Base-by-base conservation (phyloP, 2,888 invertebrate species). In the Tenthredo mesomela region DNA sequence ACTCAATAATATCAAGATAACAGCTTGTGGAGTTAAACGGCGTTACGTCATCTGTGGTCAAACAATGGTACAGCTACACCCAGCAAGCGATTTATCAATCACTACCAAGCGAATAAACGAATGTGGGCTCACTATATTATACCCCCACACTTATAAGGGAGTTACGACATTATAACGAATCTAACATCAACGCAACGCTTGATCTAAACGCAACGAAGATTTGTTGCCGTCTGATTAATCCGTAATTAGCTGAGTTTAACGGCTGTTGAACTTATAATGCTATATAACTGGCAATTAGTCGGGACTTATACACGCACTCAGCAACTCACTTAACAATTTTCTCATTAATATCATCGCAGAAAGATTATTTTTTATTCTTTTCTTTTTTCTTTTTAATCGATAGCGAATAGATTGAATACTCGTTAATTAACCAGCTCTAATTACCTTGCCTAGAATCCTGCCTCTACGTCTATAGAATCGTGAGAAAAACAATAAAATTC, bases 121-220 rank as follows among this genome's bases (percentile, higher is more conserved):
- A 70, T 82, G 82, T 67, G 47, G 82, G 67, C 67, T 82, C n/a
- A 50, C 18, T 67, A 47, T 40, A 50, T 9, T 67, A 47, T 40
- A 12, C 15, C 40, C 40, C 9, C 58, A 54, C 29, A 54, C 15
- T 15, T 18, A 15, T 50, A 77, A 21, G 58, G 12, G 61, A 67
- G 47, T 29, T 21, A 82, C 82, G 43, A 80, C 80, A 29, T 65
- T 65, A 80, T 65, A 80, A 80, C 21, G 80, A 80, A 33, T 61
- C 37, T 25, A 18, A 65, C 50, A 33, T n/a, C 50, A 58, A 58
- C 37, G 71, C 50, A 58, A 58, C 37, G 71, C 61, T 80, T 40
- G 80, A 85, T 85, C 85, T 85, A 85, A 88, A 84, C 78, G 84
- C 84, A 88, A 88, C 78, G 86, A 88, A 86, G 88, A 89, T 88